Base-by-base conservation (phyloP, 2,113 vertebrate species). In the Turnix velox region DNA sequence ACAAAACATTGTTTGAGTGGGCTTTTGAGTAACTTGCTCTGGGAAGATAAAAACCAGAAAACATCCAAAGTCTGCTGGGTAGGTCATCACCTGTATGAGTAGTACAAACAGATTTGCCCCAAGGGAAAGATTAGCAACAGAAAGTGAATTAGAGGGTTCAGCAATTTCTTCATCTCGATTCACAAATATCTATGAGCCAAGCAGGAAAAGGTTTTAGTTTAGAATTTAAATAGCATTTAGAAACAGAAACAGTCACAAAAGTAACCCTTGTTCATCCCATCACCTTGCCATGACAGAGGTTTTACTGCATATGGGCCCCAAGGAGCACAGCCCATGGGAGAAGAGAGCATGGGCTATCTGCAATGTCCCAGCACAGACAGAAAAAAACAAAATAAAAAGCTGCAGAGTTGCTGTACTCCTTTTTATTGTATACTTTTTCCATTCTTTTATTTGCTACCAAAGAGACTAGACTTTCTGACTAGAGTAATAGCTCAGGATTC, bases 401-500 rank as follows among this genome's bases (percentile, higher is more conserved):
- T 46, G 12, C 25, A 71, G 24, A 27, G 30, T 31, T 84, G 39
- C 31, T 80, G n/a, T 8, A 17, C 24, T 24, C 7, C 14, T 84
- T 96, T 92, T 86, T 22, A 39, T 42, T 18, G 4, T 33, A 40
- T 8, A 72, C 31, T 65, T 52, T 24, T 48, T 27, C 25, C 23
- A 58, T 62, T 78, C 25, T 22, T 46, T 63, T 83, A 35, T 39
- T 85, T 87, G 39, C 52, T 68, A 61, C 10, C 10, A 42, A 68
- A 84, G 51, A 67, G 30, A 84, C 30, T 65, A 72, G 33, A 30
- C 45, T 84, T 94, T 63, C 88, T 73, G 51, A 87, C 58, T 51
- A 51, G 6, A 62, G 79, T 45, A 93, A 91, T 43, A 85, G 59
- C 51, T 69, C 46, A 31, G 65, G 90, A 89, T 66, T 69, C 93